Evolutionary conservation across 2,888 invertebrate genomes (phyloP).

Genomic region (Melinaea menophilus): DNA sequence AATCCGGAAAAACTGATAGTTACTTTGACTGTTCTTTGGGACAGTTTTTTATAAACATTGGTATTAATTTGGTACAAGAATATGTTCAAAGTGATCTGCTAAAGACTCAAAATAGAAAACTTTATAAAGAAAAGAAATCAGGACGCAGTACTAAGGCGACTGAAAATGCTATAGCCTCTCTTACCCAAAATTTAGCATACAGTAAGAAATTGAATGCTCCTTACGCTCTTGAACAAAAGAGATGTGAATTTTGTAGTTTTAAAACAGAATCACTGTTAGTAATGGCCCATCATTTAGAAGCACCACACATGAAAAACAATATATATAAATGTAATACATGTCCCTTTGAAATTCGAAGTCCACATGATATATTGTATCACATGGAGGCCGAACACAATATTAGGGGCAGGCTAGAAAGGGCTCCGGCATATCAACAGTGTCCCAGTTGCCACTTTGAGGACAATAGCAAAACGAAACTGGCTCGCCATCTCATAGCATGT

Average conservation of each 20-base stretch:
- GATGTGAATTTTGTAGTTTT: conserved; percentile 94
- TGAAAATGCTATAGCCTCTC: conserved; percentile 89
- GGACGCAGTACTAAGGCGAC: conserved; percentile 84
- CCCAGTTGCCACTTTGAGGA: conserved; percentile 97
- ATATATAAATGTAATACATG: conserved; percentile 94
- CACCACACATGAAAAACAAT: conserved; percentile 93
- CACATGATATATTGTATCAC: conserved; percentile 94
- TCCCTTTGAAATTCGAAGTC: conserved; percentile 89
- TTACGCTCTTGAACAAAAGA: conserved; percentile 86
- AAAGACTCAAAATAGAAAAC: conserved; percentile 91
- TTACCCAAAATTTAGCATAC: conserved; percentile 91
- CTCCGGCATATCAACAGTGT: conserved; percentile 95
- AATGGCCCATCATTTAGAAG: conserved; percentile 93
- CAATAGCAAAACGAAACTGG: conserved; percentile 94
- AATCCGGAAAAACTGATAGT: conserved; percentile 78
- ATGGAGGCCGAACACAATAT: conserved; percentile 96
- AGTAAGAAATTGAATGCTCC: conserved; percentile 93
- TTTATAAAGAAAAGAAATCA: conserved; percentile 82
- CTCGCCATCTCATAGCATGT: conserved; percentile 92
- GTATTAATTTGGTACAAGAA: conserved; percentile 94
- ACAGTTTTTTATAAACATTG: conserved; percentile 95
- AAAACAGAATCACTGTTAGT: conserved; percentile 92
- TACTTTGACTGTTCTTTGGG: conserved; percentile 94
- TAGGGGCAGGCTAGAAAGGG: conserved; percentile 91
- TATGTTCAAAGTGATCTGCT: conserved; percentile 94